Base-by-base conservation (phyloP, 2,113 vertebrate species). In the Nannobrachium achirus region DNA sequence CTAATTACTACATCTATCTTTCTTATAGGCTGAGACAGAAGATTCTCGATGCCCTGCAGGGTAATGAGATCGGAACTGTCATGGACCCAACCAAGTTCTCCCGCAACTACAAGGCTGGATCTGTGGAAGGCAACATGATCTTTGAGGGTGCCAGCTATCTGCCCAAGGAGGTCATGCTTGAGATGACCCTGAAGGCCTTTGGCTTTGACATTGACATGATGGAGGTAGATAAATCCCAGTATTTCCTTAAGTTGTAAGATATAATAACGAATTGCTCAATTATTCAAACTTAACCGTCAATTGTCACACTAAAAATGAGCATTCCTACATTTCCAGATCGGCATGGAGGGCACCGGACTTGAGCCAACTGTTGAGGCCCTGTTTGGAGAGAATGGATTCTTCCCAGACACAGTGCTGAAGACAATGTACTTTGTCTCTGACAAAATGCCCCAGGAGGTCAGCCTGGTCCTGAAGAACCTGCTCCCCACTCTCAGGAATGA, bases 371-470 rank as follows among this genome's bases (percentile, higher is more conserved):
- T 98, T 45, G 96, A 98, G 59, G 93, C 95, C 2, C 82, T 98
- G 61, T 98, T 99, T 86, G 97, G 97, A 71, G 80, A 93, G 5
- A 83, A 93, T 63, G 97, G 97, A 7, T 97, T 98, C 87, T 98
- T 99, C 83, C 97, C 96, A 6, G 94, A 98, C 76, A 94, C 92
- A 7, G 87, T 91, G 70, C 89, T 92, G 89, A 96, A 94, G 82
- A 94, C 95, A 45, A 86, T 96, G 79, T 98, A 95, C 71, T 97
- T 94, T 92, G 89, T 93, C 46, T 82, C 94, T 0, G 94, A 95
- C 41, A 94, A 86, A 76, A 91, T 97, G 71, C 94, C 96, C 45
- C 19, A 90, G 8, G 38, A 56, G 15, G 46, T 98, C 76, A 94
- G 81, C 63, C 87, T 94, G 61, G 79, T 92, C 2, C 84, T 98